A percentile compares a stretch with the other conserved stretches of the same genome.
Evolutionary conservation across 2,888 invertebrate genomes (phyloP).

Genomic region (Tenthredo mesomela): DNA sequence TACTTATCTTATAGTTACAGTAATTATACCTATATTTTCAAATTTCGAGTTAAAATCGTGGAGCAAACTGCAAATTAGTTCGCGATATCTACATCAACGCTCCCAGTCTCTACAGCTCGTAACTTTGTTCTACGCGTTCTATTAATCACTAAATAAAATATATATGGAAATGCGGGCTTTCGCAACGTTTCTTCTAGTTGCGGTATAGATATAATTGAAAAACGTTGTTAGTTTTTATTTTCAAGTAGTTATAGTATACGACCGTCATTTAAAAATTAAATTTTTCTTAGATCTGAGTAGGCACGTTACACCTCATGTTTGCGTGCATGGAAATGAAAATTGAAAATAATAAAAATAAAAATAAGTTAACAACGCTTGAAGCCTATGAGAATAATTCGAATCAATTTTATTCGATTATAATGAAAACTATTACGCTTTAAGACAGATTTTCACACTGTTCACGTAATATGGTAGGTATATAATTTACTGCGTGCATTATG

Average conservation of each 20-base stretch:
- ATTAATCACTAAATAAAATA: not conserved
- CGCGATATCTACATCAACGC: not conserved
- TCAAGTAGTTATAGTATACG: not conserved
- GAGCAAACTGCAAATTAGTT: not conserved
- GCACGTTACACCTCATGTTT: not conserved
- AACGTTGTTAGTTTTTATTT: not conserved
- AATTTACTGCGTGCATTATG: not conserved
- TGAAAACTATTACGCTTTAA: not conserved
- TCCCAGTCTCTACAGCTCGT: not conserved
- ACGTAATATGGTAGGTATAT: not conserved
- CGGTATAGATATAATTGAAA: not conserved
- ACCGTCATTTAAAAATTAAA: not conserved
- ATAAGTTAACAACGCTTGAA: not conserved
- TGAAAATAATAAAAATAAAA: too few species aligned
- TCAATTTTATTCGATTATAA: not conserved
- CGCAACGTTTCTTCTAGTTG: not conserved
- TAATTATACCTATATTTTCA: not conserved
- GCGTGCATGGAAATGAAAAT: not conserved
- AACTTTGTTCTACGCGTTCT: not conserved
- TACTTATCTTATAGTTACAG: not conserved
- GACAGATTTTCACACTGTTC: conserved; percentile 13
- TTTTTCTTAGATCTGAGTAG: not conserved
- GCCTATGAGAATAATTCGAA: not conserved
- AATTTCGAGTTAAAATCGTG: not conserved
- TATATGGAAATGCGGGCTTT: not conserved